A percentile compares a stretch with the other conserved stretches of the same genome.
These are phyloP conservation scores for Drosophila nikananu DNA, from an alignment of 1,140 invertebrate species.

Conservation along the genomic window DNA sequence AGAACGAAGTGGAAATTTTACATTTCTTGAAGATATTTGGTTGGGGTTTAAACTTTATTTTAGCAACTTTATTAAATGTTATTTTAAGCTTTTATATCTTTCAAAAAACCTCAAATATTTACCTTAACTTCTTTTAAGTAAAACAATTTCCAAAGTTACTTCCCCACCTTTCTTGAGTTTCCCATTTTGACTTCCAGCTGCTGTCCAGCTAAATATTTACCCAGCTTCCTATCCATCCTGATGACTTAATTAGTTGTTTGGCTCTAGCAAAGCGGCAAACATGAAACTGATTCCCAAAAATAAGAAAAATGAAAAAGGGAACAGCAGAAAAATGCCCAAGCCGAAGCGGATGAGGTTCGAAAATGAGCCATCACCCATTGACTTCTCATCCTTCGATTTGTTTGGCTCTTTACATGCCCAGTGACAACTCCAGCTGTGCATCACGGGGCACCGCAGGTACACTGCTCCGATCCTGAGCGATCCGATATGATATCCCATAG, in stretches of 20 bases:
- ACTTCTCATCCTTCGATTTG: constrained; percentile 66
- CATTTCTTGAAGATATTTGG: neutral
- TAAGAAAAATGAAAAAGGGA: neutral
- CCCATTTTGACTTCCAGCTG: constrained; percentile 8
- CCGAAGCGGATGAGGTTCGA: constrained; percentile 13
- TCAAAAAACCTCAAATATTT: neutral
- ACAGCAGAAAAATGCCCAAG: constrained; percentile 16
- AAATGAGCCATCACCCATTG: constrained; percentile 70
- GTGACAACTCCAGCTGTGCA: constrained; percentile 84
- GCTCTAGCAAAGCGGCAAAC: constrained; percentile 65
- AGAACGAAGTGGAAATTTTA: neutral
- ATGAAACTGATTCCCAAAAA: constrained; percentile 55
- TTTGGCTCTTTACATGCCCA: constrained; percentile 82
- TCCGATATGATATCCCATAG: constrained; percentile 54
- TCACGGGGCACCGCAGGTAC: constrained; percentile 72
- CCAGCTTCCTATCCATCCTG: constrained; percentile 52
- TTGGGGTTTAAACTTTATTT: no score
- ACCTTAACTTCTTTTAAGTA: neutral
- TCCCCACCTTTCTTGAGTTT: no score
- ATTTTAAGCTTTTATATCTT: no score
- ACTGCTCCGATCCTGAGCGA: constrained; percentile 36
- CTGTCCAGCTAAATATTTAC: constrained; percentile 34
- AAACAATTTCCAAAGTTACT: neutral
- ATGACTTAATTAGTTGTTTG: constrained; percentile 79
- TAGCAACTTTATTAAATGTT: no score